Conservation (phyloP, 1,140 invertebrate species). For the Rhyzopertha dominica region DNA sequence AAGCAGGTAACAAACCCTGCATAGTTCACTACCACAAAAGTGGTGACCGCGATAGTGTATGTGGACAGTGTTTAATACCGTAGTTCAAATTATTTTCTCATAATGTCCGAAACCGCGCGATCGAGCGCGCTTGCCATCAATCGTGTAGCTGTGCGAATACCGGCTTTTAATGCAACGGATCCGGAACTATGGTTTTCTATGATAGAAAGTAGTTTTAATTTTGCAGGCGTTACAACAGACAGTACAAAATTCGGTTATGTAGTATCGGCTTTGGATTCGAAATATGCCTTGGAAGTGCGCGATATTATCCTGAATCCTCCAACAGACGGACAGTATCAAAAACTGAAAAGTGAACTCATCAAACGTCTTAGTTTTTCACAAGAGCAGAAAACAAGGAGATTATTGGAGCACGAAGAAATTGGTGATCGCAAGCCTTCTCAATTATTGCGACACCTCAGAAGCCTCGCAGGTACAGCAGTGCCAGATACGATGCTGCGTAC, state of each 20-base stretch:
- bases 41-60: too few relatives aligned
- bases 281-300: background rate
- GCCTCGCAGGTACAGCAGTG: constrained; percentile 6
- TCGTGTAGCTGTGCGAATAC: background rate
- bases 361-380: constrained; percentile 24
- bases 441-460: constrained; percentile 27
- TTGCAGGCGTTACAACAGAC: background rate
- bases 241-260: constrained; percentile 1
- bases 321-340: background rate
- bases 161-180: background rate
- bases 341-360: constrained; percentile 22
- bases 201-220: background rate
- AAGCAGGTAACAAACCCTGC: too few relatives aligned
- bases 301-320: constrained; percentile 1
- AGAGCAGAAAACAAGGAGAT: constrained; percentile 23
- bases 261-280: background rate
- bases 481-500: constrained; percentile 11
- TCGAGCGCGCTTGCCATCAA: background rate
- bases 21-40: too few relatives aligned
- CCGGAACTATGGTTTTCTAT: background rate
- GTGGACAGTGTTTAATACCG: too few relatives aligned
- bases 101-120: too few relatives aligned
- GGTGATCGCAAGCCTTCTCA: constrained; percentile 38
- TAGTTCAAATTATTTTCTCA: too few relatives aligned
- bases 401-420: constrained; percentile 36